Evolutionary conservation across 2,888 invertebrate genomes (phyloP).

Genomic region (Pherbina coryleti): DNA sequence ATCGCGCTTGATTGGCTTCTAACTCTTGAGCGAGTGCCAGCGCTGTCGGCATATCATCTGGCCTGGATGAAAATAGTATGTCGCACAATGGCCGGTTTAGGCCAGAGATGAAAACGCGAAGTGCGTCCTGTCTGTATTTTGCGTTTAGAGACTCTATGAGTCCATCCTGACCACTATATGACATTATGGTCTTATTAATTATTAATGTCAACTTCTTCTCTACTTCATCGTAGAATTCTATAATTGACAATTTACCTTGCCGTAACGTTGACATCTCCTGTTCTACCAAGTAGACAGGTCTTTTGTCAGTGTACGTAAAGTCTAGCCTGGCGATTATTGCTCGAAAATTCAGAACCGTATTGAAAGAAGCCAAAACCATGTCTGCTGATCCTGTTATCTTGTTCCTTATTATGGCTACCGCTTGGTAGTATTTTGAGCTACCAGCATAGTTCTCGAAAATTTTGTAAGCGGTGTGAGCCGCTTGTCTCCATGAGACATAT

Average conservation of each 20-base stretch:
- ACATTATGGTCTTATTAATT: constrained; percentile 14
- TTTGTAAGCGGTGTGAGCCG: too few relatives aligned
- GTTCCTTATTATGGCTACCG: too few relatives aligned
- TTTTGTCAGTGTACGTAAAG: constrained; percentile 15
- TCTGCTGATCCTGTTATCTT: not conserved
- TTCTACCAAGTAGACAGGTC: constrained; percentile 9
- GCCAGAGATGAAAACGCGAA: not conserved
- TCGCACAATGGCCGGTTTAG: constrained; percentile 22
- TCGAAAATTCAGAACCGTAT: constrained; percentile 19
- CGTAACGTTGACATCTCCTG: not conserved
- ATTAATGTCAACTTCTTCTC: constrained; percentile 17
- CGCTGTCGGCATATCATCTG: constrained; percentile 19
- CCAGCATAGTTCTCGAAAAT: too few relatives aligned
- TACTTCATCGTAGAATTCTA: constrained; percentile 25
- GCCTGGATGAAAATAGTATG: constrained; percentile 21
- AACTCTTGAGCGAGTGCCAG: constrained; percentile 24
- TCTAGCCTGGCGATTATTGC: constrained; percentile 22
- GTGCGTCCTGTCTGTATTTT: not conserved
- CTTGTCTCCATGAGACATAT: too few relatives aligned
- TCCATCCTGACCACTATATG: not conserved
- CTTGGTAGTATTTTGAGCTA: too few relatives aligned
- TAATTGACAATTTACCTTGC: not conserved
- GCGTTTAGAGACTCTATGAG: not conserved
- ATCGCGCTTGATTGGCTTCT: constrained; percentile 35
- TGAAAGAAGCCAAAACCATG: not conserved